A percentile compares a stretch with the other conserved stretches of the same genome.
Conservation (phyloP, 2,797 vertebrate genomes). For the Hirundo rustica region DNA sequence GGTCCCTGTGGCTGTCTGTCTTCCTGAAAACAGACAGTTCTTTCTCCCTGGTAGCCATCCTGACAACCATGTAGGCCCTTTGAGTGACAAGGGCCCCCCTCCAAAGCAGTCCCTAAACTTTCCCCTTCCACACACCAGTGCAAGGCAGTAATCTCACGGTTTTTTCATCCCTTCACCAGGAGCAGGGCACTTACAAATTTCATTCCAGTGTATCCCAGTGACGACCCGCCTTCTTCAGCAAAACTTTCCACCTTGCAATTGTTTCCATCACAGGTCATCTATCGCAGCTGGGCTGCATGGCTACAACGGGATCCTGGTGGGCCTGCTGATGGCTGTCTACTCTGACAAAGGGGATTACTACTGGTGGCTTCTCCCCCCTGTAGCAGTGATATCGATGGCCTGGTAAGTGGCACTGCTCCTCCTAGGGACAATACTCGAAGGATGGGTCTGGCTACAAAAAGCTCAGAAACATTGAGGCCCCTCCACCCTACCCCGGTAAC, state of each 20-base stretch:
- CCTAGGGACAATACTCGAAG: not conserved
- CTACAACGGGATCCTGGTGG: slow-evolving; percentile 92
- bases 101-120: not conserved
- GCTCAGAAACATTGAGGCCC: accelerated
- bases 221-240: not conserved
- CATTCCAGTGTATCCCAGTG: not conserved
- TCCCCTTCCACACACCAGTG: accelerated
- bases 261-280: slow-evolving; percentile 74
- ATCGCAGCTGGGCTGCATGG: slow-evolving; percentile 89
- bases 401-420: slow-evolving; percentile 79
- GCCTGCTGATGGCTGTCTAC: slow-evolving; percentile 89
- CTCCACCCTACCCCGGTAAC: not conserved
- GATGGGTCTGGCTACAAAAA: not conserved
- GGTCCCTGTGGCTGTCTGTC: not conserved
- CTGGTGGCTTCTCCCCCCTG: slow-evolving; percentile 92
- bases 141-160: not conserved
- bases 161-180: not conserved
- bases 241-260: not conserved
- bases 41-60: not conserved
- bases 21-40: not conserved
- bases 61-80: not conserved
- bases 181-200: not conserved
- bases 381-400: slow-evolving; percentile 87
- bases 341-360: slow-evolving; percentile 88
- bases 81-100: not conserved